Evolutionary conservation across 2,888 invertebrate species (phyloP).

Genomic region (Morpho helenor): DNA sequence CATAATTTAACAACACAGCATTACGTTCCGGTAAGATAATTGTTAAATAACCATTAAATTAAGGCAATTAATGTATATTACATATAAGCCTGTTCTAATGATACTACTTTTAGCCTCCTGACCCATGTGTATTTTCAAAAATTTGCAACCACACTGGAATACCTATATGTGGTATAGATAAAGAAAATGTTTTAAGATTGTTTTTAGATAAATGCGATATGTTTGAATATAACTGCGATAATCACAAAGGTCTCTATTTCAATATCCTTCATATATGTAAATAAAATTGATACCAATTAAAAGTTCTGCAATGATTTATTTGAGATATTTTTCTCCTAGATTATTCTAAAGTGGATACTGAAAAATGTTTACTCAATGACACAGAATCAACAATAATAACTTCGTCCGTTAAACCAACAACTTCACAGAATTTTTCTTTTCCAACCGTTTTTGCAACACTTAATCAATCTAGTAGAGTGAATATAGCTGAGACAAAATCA

Average conservation of each 20-base stretch:
- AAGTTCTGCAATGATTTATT: neutral
- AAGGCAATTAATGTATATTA: neutral
- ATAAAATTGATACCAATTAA: neutral
- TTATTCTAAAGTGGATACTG: conserved; percentile 1
- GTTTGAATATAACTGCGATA: conserved; percentile 54
- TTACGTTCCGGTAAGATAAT: conserved; percentile 36
- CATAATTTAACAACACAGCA: conserved; percentile 31
- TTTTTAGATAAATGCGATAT: conserved; percentile 58
- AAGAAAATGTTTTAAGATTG: conserved; percentile 25
- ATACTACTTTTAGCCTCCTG: conserved; percentile 33
- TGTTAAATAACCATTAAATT: neutral
- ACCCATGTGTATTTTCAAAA: conserved; percentile 40
- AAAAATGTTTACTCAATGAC: conserved; percentile 5
- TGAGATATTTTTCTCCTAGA: conserved; percentile 1
- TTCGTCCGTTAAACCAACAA: neutral
- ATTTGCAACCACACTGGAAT: conserved; percentile 52
- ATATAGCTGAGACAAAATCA: neutral
- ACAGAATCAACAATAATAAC: conserved; percentile 2
- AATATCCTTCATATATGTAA: neutral
- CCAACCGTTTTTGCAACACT: neutral
- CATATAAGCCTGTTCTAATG: neutral
- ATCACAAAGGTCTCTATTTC: conserved; percentile 33
- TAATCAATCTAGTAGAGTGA: neutral
- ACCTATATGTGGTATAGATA: conserved; percentile 43
- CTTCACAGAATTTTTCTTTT: conserved; percentile 2